These are phyloP conservation scores for Galerucella pusilla DNA, from an alignment of 2,888 invertebrate genomes.

Conservation along the genomic window DNA sequence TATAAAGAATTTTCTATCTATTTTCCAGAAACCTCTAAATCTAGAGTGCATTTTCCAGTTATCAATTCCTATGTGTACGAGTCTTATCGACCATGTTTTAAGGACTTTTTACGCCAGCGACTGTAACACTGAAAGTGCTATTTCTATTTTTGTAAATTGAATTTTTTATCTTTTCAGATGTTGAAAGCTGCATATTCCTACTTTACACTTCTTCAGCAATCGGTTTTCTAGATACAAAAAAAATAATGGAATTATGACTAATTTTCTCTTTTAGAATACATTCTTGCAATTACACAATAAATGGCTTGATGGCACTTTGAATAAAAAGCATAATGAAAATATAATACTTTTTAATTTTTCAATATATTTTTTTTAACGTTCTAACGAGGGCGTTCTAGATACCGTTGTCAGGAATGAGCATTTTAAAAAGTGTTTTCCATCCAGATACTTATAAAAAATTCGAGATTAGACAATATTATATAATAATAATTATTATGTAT, in stretches of 20 bases:
- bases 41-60: neutral
- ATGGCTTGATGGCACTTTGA: neutral
- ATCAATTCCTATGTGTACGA: neutral
- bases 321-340: neutral
- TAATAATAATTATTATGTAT: too few species aligned
- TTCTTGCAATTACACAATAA: neutral
- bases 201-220: conserved; percentile 33
- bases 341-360: too few species aligned
- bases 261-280: neutral
- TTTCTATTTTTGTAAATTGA: neutral
- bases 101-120: neutral
- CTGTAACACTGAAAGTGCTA: neutral
- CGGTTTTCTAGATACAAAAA: conserved; percentile 10
- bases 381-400: too few species aligned
- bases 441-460: too few species aligned
- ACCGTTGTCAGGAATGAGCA: too few species aligned
- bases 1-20: too few species aligned
- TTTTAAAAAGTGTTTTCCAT: too few species aligned
- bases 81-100: neutral
- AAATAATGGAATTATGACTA: neutral
- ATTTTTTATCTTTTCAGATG: conserved; percentile 28
- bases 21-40: neutral
- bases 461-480: too few species aligned
- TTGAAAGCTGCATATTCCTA: conserved; percentile 37
- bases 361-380: too few species aligned